phyloP scores from a whole-genome alignment of 2,797 vertebrate species.

The Halcyon smyrnensis region DNA sequence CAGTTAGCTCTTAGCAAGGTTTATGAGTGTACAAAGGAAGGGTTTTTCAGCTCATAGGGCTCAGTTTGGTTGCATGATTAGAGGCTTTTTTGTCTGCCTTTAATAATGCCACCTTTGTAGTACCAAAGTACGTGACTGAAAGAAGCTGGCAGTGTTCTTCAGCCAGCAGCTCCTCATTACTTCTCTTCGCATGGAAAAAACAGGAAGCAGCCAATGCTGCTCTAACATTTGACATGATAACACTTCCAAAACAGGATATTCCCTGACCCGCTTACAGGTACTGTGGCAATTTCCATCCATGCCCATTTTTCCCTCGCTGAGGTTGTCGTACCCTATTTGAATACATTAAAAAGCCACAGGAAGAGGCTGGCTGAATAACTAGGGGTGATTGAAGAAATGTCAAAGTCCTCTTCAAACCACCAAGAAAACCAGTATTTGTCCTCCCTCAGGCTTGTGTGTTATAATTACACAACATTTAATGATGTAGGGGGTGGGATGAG shows the following conservation, averaged over 20 bases:
- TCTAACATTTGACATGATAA: background rate
- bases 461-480: background rate
- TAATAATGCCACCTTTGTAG: constrained; percentile 1
- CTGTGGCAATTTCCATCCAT: fast-evolving
- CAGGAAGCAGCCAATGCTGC: background rate
- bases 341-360: background rate
- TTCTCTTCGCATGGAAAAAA: background rate
- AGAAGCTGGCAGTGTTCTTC: background rate
- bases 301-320: background rate
- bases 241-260: background rate
- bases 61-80: constrained; percentile 4
- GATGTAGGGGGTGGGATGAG: background rate
- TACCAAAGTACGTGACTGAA: background rate
- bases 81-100: background rate
- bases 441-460: background rate
- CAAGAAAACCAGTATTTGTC: background rate
- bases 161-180: background rate
- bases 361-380: background rate
- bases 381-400: background rate
- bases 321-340: background rate
- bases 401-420: background rate
- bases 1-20: background rate
- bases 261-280: background rate
- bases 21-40: background rate
- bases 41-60: background rate